Percentiles rank a stretch among this genome's conserved stretches.
Conservation (phyloP, 2,888 invertebrate genomes). For the Gastracanthus pulcherrimus region DNA sequence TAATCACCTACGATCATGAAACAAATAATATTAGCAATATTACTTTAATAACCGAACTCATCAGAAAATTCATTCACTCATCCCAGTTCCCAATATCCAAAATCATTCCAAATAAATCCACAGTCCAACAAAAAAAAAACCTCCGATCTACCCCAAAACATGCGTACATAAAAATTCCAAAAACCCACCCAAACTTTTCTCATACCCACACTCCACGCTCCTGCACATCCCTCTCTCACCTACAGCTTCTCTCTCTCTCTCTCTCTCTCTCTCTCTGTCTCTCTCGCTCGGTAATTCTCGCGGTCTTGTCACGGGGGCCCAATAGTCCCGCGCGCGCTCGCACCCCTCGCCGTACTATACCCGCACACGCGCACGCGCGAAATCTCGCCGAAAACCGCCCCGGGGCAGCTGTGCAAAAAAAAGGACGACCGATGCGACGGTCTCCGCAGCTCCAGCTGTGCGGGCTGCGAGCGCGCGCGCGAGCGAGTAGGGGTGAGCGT, state of each 20-base stretch:
- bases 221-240: background rate
- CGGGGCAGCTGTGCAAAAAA: constrained; percentile 70
- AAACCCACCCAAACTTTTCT: background rate
- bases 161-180: background rate
- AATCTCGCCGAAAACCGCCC: constrained; percentile 53
- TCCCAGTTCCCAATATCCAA: too few species aligned
- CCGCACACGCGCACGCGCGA: background rate
- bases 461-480: too few species aligned
- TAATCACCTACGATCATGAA: too few species aligned
- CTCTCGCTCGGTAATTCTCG: constrained; percentile 10
- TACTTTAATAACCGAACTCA: too few species aligned
- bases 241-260: background rate
- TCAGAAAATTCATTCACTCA: too few species aligned
- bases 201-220: background rate
- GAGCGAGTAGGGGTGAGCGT: constrained; percentile 44
- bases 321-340: background rate
- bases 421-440: too few species aligned
- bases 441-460: constrained; percentile 72
- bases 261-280: background rate
- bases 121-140: too few species aligned
- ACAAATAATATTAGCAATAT: too few species aligned
- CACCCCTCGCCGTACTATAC: constrained; percentile 20
- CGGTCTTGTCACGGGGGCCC: constrained; percentile 53
- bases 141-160: background rate
- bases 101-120: too few species aligned